phyloP scores from a whole-genome alignment of 2,888 invertebrate species.

The Acleris holmiana region DNA sequence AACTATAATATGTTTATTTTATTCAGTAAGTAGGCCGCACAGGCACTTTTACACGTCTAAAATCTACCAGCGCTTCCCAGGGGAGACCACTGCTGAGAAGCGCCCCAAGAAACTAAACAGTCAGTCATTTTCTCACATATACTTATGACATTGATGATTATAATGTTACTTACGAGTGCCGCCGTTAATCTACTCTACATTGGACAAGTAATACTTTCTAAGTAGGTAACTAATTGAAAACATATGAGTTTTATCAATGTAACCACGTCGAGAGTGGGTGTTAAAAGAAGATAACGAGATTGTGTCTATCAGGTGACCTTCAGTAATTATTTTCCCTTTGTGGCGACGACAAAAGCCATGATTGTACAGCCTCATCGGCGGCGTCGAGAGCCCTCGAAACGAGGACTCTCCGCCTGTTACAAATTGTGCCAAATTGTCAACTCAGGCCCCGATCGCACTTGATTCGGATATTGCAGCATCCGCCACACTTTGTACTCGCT shows the following conservation, averaged over 20 bases:
- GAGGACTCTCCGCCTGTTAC: constrained; percentile 62
- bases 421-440: constrained; percentile 77
- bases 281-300: constrained; percentile 49
- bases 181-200: too few species aligned
- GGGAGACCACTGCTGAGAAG: too few species aligned
- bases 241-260: constrained; percentile 1
- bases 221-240: constrained; percentile 1
- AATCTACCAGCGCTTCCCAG: too few species aligned
- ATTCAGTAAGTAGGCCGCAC: too few species aligned
- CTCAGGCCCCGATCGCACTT: constrained; percentile 63
- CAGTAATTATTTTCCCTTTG: constrained; percentile 60
- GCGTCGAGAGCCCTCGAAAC: constrained; percentile 51
- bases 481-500: constrained; percentile 39
- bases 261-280: constrained; percentile 6
- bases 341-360: constrained; percentile 63
- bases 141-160: too few species aligned
- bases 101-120: too few species aligned
- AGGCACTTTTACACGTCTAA: too few species aligned
- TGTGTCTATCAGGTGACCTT: constrained; percentile 54
- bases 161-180: too few species aligned
- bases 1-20: too few species aligned
- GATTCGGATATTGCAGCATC: constrained; percentile 56
- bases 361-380: constrained; percentile 62
- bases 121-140: too few species aligned
- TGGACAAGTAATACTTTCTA: too few species aligned